Conservation (phyloP, 2,888 invertebrate species). For the Xanthorhoe spadicearia region DNA sequence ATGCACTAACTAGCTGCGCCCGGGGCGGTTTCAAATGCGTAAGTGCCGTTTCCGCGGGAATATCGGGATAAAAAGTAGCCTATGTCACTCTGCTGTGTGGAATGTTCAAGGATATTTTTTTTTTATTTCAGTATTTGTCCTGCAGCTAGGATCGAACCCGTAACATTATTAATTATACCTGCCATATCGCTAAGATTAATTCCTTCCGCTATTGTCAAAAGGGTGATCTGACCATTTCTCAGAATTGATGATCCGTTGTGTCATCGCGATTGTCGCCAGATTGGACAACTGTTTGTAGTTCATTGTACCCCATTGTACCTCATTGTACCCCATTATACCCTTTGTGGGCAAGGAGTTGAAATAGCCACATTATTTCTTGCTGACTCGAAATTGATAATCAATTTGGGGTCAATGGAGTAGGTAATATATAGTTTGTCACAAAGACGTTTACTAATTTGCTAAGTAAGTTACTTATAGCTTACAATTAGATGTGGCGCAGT, state of each 20-base stretch:
- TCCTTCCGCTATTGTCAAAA: too few relatives aligned
- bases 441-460: neutral
- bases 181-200: too few relatives aligned
- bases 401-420: slow-evolving; percentile 12
- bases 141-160: too few relatives aligned
- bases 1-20: too few relatives aligned
- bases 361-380: slow-evolving; percentile 27
- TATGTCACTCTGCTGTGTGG: too few relatives aligned
- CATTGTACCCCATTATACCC: slow-evolving; percentile 9
- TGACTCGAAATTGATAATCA: slow-evolving; percentile 8
- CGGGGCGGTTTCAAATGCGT: too few relatives aligned
- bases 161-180: too few relatives aligned
- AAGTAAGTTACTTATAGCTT: neutral
- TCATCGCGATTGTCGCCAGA: slow-evolving; percentile 27
- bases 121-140: too few relatives aligned
- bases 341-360: slow-evolving; percentile 22
- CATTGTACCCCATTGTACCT: slow-evolving; percentile 2
- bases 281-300: slow-evolving; percentile 12
- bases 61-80: too few relatives aligned
- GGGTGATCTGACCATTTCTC: slow-evolving; percentile 8
- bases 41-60: too few relatives aligned
- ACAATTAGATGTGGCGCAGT: too few relatives aligned
- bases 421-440: neutral
- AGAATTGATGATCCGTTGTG: slow-evolving; percentile 13
- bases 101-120: too few relatives aligned